Evolutionary conservation across 2,797 vertebrate species (phyloP), one percentile per base, ranked within the genome.

Genomic region (Scarus forsteni): DNA sequence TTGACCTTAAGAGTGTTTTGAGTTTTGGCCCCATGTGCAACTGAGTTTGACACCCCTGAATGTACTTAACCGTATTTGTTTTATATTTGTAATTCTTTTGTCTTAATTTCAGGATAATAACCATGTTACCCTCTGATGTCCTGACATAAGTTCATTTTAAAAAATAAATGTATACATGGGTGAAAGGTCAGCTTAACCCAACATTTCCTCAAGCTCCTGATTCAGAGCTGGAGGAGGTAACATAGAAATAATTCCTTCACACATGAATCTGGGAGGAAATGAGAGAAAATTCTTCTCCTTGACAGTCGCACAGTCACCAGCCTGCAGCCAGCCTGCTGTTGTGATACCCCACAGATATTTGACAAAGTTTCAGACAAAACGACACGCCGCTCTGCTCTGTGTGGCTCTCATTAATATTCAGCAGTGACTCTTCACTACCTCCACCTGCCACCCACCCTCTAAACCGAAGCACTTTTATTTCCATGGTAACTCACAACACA

Each of bases 391-490:
- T 48, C 52, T 39, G 42, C 34, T 57, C 78, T 75, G 63, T 66
- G 57, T 44, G 49, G 50, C 56, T 77, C 54, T 52, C 71, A 85
- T 89, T 84, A 81, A 81, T 83, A 89, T 88, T 83, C 84, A 85
- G 60, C 1, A 3, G 73, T 70, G 60, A 38, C 43, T 75, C 39
- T 40, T 59, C 42, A n/a, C 56, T 77, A 42, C 66, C 55, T 75
- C 53, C 51, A 79, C 76, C 77, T 85, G 68, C 69, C 65, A 62
- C 65, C 70, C 70, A 70, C 66, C 61, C 60, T 67, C 70, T 0
- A 39, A 75, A 80, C 50, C 56, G 49, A 80, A 83, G 60, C 11
- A 53, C 44, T 49, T 72, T 59, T 36, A 77, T 82, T 79, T 74
- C 69, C 75, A 84, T 83, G 65, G 81, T 27, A 77, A 74, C 79